phyloP scores from a whole-genome alignment of 2,888 invertebrate species.

The Pterostichus niger region DNA sequence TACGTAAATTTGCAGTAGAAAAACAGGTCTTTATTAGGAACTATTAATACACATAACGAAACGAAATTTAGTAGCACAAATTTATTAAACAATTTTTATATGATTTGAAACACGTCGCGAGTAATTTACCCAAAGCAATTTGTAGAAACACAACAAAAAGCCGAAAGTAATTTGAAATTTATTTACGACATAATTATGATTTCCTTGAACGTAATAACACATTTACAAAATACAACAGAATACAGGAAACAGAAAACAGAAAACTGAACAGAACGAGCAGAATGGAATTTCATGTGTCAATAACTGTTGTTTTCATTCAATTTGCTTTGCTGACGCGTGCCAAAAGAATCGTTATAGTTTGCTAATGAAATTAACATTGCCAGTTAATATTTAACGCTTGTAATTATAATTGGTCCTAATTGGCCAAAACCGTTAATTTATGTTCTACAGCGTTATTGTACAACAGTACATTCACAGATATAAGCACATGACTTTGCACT shows the following conservation, averaged over 20 bases:
- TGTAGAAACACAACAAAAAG: slow-evolving; percentile 17
- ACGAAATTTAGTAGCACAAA: slow-evolving; percentile 21
- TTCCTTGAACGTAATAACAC: slow-evolving; percentile 1
- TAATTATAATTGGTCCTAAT: slow-evolving; percentile 58
- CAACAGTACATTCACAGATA: neutral
- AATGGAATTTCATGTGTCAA: slow-evolving; percentile 29
- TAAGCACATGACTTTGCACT: neutral
- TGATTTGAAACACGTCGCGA: slow-evolving; percentile 12
- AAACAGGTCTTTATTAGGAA: neutral
- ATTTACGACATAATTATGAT: slow-evolving; percentile 41
- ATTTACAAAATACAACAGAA: slow-evolving; percentile 14
- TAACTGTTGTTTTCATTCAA: slow-evolving; percentile 30
- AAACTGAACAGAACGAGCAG: neutral
- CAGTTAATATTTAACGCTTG: slow-evolving; percentile 59
- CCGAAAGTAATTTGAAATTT: slow-evolving; percentile 46
- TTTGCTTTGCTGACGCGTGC: slow-evolving; percentile 34
- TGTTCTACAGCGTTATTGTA: slow-evolving; percentile 43
- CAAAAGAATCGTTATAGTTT: slow-evolving; percentile 59
- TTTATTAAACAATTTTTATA: slow-evolving; percentile 1
- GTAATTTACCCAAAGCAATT: slow-evolving; percentile 26
- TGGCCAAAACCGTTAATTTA: slow-evolving; percentile 62
- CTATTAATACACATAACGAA: neutral
- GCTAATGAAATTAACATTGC: slow-evolving; percentile 55
- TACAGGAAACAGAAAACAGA: too few species aligned
- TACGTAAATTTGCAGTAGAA: too few species aligned